These are phyloP conservation scores for Microtus ochrogaster DNA, from an alignment of 2,113 vertebrate species.

Conservation along the genomic window DNA sequence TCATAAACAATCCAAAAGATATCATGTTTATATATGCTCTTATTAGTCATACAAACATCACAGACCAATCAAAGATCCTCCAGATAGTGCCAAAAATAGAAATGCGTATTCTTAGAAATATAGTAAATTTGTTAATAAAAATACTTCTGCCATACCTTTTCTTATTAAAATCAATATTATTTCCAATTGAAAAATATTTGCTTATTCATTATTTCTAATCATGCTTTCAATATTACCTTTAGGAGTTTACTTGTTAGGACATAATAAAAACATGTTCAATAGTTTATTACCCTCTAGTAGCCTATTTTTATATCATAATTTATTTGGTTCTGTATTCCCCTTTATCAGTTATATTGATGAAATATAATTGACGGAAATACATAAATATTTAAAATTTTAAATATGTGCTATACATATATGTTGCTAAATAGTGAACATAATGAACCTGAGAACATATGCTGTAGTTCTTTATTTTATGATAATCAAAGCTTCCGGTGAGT, in stretches of 20 bases:
- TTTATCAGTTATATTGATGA: neutral
- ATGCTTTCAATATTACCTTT: neutral
- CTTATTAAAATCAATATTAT: neutral
- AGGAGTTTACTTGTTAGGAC: neutral
- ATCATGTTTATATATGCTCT: neutral
- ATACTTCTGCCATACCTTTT: neutral
- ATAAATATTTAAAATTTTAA: neutral
- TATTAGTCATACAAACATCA: neutral
- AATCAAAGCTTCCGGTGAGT: neutral
- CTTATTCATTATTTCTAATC: neutral
- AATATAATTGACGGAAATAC: neutral
- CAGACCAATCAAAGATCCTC: neutral
- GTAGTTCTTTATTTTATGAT: neutral
- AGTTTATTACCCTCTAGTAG: neutral
- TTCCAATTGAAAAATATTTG: neutral
- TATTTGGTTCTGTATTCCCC: neutral
- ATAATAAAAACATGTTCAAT: neutral
- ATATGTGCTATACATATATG: neutral
- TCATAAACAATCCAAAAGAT: neutral
- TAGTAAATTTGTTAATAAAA: neutral
- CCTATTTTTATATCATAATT: neutral
- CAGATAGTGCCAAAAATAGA: neutral
- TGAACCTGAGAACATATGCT: neutral
- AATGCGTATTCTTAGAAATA: neutral
- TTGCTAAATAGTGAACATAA: neutral